Evolutionary conservation across 2,888 invertebrate genomes (phyloP).

Genomic region (Xylophagus ater): DNA sequence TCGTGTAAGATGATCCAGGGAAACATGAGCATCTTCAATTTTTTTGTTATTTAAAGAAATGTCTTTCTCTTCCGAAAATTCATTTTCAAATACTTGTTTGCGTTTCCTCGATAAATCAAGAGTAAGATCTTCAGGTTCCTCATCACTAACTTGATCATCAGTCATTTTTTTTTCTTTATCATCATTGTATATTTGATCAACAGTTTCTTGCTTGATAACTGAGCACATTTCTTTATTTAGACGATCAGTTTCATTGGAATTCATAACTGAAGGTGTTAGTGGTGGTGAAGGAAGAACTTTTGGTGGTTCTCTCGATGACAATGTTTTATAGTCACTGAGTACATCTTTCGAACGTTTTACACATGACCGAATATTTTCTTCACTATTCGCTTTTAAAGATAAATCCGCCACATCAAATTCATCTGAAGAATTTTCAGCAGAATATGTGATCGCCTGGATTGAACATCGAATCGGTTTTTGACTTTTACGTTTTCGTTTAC

Average conservation of each 20-base stretch:
- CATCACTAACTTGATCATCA: constrained; percentile 1
- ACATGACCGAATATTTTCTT: constrained; percentile 6
- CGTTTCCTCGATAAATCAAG: constrained; percentile 19
- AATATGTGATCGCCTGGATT: constrained; percentile 34
- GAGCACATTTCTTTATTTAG: not conserved
- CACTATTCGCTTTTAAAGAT: constrained; percentile 28
- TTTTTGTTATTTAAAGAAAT: too few species aligned
- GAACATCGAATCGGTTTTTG: constrained; percentile 77
- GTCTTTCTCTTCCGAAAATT: too few species aligned
- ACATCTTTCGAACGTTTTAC: constrained; percentile 5
- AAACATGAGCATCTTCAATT: too few species aligned
- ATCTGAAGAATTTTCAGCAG: constrained; percentile 34
- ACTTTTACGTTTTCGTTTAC: constrained; percentile 75
- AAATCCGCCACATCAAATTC: constrained; percentile 35
- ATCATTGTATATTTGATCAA: not conserved
- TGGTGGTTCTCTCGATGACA: constrained; percentile 32
- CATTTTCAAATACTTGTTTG: constrained; percentile 8
- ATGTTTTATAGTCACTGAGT: constrained; percentile 10
- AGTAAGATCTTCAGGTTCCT: constrained; percentile 18
- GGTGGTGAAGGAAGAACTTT: constrained; percentile 37
- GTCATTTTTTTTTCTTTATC: not conserved
- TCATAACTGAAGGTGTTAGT: constrained; percentile 28
- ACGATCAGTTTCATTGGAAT: not conserved
- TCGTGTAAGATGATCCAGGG: too few species aligned
- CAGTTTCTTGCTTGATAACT: constrained; percentile 12